These are phyloP conservation scores for Pseudomugil tenellus DNA, from an alignment of 2,797 vertebrate genomes.

Conservation along the genomic window DNA sequence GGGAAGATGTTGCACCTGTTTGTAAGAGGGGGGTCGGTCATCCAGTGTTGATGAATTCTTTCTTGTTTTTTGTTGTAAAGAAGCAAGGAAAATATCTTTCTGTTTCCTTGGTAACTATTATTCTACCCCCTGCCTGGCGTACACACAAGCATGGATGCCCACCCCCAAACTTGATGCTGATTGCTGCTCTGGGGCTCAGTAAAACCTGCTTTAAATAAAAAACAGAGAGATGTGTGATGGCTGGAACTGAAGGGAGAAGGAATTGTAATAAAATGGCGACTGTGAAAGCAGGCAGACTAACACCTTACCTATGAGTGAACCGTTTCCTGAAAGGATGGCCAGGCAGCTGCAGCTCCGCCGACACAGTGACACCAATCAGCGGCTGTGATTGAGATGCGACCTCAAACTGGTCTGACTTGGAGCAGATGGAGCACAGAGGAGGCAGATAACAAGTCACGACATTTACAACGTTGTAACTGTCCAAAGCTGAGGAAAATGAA, in stretches of 20 bases:
- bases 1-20: conserved; percentile 42
- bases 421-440: conserved; percentile 83
- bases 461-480: not conserved
- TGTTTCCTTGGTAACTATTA: conserved; percentile 76
- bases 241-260: not conserved
- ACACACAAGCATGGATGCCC: conserved; percentile 10
- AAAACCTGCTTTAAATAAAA: not conserved
- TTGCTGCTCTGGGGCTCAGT: conserved; percentile 4
- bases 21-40: conserved; percentile 46
- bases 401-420: conserved; percentile 79
- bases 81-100: conserved; percentile 48
- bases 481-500: not conserved
- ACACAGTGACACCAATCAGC: conserved; percentile 45
- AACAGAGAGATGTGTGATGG: not conserved
- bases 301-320: not conserved
- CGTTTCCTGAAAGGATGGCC: not conserved
- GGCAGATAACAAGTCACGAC: not conserved
- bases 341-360: conserved; percentile 40
- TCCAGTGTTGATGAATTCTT: conserved; percentile 66
- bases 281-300: not conserved
- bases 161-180: conserved; percentile 7
- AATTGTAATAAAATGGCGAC: not conserved
- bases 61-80: conserved; percentile 54
- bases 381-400: conserved; percentile 55
- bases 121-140: conserved; percentile 32